Evolutionary conservation across 2,888 invertebrate species (phyloP).

Genomic region (Acheta domesticus): DNA sequence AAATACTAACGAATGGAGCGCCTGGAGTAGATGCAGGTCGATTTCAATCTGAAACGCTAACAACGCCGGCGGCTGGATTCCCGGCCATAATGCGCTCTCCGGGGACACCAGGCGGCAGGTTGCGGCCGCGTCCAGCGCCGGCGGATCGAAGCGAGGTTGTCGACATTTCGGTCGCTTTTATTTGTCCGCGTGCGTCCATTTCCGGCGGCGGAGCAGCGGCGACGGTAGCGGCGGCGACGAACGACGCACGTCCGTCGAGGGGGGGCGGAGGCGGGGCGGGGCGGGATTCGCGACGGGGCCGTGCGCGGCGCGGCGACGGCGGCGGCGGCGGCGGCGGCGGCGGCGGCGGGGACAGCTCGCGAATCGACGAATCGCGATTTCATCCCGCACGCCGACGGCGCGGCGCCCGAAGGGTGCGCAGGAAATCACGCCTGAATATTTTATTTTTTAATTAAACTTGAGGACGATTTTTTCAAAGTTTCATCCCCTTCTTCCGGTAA

Average conservation of each 20-base stretch:
- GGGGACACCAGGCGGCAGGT: background rate
- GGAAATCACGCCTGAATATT: constrained; percentile 18
- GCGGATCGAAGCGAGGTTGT: background rate
- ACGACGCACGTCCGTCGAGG: too few species aligned
- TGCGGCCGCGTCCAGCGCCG: background rate
- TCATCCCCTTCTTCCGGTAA: constrained; percentile 18
- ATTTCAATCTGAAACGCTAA: background rate
- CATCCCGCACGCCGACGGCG: background rate
- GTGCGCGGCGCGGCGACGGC: too few species aligned
- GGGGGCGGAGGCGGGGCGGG: too few species aligned
- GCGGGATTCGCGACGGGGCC: too few species aligned
- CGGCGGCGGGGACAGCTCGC: background rate
- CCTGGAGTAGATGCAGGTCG: background rate
- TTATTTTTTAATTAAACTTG: constrained; percentile 18
- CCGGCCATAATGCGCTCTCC: background rate
- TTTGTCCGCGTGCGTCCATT: background rate
- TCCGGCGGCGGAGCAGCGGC: background rate
- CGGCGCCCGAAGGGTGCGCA: background rate
- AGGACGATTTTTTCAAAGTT: constrained; percentile 18
- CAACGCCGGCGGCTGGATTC: background rate
- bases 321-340: too few species aligned
- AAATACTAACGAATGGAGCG: too few species aligned
- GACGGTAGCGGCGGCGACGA: background rate
- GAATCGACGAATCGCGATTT: constrained; percentile 5
- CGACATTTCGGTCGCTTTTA: background rate